Evolutionary conservation across 2,888 invertebrate species (phyloP).

Genomic region (Iselma pallidipennis): DNA sequence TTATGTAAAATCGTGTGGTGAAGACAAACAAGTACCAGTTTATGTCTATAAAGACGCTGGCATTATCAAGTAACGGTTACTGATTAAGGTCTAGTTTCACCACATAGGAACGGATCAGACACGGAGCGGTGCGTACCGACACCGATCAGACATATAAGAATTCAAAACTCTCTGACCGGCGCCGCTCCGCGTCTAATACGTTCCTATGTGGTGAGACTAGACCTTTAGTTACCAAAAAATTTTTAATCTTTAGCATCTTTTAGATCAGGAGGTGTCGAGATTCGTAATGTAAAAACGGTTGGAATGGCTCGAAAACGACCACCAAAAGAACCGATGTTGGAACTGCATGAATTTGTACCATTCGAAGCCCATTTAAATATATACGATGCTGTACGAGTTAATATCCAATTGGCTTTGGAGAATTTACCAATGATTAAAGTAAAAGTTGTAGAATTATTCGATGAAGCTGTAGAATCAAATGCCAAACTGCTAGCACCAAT

Average conservation of each 20-base stretch:
- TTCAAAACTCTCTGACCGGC: too few species aligned
- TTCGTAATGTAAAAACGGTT: slow-evolving; percentile 76
- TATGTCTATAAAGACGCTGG: slow-evolving; percentile 54
- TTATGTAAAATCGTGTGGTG: slow-evolving; percentile 19
- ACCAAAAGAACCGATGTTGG: slow-evolving; percentile 75
- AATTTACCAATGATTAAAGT: slow-evolving; percentile 67
- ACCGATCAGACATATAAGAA: too few species aligned
- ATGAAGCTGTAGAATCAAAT: slow-evolving; percentile 49
- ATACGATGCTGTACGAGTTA: slow-evolving; percentile 58
- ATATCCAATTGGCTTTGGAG: slow-evolving; percentile 74
- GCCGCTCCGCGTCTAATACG: too few species aligned
- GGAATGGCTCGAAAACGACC: slow-evolving; percentile 71
- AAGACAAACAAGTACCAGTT: slow-evolving; percentile 38
- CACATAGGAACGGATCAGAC: too few species aligned
- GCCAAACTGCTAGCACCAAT: too few species aligned
- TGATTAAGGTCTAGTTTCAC: too few species aligned
- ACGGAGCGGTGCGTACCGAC: too few species aligned
- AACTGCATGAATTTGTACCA: slow-evolving; percentile 74
- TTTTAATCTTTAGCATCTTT: too few species aligned
- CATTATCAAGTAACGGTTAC: slow-evolving; percentile 40
- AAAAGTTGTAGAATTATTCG: slow-evolving; percentile 61
- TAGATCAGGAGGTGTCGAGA: slow-evolving; percentile 75
- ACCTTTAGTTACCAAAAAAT: too few species aligned
- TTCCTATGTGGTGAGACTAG: too few species aligned
- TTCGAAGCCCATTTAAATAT: slow-evolving; percentile 51